Percentiles rank a stretch among this genome's conserved stretches.
Evolutionary conservation across 2,888 invertebrate genomes (phyloP).

Genomic region (Acholoe squamosa): DNA sequence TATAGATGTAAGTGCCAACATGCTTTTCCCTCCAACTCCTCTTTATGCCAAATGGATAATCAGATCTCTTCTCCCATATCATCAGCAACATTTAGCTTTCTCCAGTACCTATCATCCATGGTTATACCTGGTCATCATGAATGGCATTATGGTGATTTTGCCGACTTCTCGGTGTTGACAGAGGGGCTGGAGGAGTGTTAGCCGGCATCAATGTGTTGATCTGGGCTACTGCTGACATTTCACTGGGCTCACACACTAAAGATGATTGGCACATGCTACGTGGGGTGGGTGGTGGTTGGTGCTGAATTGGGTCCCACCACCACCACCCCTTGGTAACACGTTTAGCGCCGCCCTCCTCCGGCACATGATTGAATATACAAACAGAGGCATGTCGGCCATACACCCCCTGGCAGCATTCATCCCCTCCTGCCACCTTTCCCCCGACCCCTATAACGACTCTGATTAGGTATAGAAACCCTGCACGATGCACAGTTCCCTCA

Average conservation of each 20-base stretch:
- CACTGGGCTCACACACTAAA: not conserved
- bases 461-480: not conserved
- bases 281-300: not conserved
- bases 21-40: too few relatives aligned
- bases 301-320: not conserved
- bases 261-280: not conserved
- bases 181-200: too few relatives aligned
- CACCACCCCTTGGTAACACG: not conserved
- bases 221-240: slow-evolving; percentile 2
- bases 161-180: not conserved
- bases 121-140: too few relatives aligned
- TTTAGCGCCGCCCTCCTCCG: not conserved
- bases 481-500: not conserved
- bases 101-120: too few relatives aligned
- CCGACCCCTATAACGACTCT: not conserved
- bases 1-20: too few relatives aligned
- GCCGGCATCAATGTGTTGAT: slow-evolving; percentile 5
- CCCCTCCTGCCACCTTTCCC: not conserved
- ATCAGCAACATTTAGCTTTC: too few relatives aligned
- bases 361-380: slow-evolving; percentile 21
- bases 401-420: not conserved
- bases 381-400: slow-evolving; percentile 14
- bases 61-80: too few relatives aligned
- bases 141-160: not conserved
- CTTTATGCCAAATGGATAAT: too few relatives aligned